phyloP scores from a whole-genome alignment of 2,888 invertebrate species.

The Andrena bicolor region DNA sequence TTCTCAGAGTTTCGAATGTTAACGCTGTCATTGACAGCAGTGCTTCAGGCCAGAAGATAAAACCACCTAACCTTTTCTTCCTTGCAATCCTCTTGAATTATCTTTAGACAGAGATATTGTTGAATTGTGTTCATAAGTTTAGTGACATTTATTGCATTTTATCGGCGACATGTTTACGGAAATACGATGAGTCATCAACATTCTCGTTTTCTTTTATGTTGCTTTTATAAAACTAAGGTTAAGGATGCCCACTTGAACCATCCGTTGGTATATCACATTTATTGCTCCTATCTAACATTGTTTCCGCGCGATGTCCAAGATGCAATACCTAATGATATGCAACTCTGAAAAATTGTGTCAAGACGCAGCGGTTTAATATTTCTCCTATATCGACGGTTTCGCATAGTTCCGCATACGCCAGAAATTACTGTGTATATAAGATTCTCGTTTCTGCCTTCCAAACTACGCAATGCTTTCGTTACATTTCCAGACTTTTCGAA shows the following conservation, averaged over 20 bases:
- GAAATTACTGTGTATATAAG: constrained; percentile 8
- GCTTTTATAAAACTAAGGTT: constrained; percentile 21
- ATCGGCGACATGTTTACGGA: background rate
- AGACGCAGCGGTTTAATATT: background rate
- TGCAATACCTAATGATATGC: background rate
- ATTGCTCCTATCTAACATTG: background rate
- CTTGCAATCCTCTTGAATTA: background rate
- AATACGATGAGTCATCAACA: background rate
- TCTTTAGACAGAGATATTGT: background rate
- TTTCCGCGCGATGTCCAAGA: background rate
- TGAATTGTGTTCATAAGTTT: background rate
- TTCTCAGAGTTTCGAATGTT: background rate
- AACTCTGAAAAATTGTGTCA: background rate
- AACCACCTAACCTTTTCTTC: constrained; percentile 4
- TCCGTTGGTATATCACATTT: background rate
- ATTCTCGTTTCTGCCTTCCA: background rate
- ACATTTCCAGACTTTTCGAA: background rate
- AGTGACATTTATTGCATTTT: background rate
- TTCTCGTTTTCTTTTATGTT: background rate
- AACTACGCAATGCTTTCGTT: background rate
- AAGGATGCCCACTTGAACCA: constrained; percentile 10
- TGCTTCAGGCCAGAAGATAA: constrained; percentile 10
- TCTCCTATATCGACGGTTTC: background rate
- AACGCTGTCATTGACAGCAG: background rate
- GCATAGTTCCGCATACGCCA: background rate